These are phyloP conservation scores for Syrmaticus mikado DNA, from an alignment of 2,113 vertebrate species.

Conservation along the genomic window DNA sequence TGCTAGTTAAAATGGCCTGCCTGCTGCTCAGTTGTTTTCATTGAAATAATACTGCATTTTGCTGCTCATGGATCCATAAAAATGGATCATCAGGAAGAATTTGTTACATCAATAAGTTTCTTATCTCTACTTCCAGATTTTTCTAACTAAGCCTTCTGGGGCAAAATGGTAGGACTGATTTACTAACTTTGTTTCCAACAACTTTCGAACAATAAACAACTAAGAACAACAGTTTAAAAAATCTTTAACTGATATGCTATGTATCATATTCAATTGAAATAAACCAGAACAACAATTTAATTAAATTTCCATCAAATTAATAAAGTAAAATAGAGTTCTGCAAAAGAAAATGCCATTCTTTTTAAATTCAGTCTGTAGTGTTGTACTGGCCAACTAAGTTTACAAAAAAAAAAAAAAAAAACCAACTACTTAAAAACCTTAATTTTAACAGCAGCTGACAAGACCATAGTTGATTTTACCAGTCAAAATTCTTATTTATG, in stretches of 20 bases:
- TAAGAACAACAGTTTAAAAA: background rate
- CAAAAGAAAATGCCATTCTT: background rate
- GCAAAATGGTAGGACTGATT: background rate
- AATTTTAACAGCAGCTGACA: background rate
- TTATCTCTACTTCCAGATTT: background rate
- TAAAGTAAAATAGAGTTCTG: background rate
- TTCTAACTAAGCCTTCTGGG: background rate
- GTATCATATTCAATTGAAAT: background rate
- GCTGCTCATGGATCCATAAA: background rate
- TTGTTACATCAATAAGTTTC: background rate
- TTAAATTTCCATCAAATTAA: background rate
- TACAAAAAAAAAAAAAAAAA: background rate
- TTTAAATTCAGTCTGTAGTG: background rate
- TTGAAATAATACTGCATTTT: slow-evolving; percentile 5
- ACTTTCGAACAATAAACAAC: background rate
- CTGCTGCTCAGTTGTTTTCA: background rate
- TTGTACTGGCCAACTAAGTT: background rate
- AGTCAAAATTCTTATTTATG: background rate
- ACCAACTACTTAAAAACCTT: background rate
- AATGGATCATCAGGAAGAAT: background rate
- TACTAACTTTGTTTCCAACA: background rate
- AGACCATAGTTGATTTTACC: background rate
- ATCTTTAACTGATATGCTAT: background rate
- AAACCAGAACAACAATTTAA: background rate
- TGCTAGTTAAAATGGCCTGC: background rate